These are phyloP conservation scores for Aphelenchoides besseyi DNA, from an alignment of 1,140 invertebrate genomes.

Conservation along the genomic window DNA sequence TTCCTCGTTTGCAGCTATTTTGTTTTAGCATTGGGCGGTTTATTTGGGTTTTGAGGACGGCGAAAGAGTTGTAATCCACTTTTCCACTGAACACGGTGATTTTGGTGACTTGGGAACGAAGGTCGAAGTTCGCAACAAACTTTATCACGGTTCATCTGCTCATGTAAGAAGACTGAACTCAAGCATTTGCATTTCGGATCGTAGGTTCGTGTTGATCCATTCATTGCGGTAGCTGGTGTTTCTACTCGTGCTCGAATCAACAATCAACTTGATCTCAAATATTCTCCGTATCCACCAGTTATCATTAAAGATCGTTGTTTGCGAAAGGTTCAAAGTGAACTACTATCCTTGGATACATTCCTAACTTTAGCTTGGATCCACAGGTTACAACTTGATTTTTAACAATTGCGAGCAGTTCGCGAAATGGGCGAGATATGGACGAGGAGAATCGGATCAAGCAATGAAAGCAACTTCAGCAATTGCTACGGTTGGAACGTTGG, in stretches of 20 bases:
- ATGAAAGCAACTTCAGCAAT: neutral
- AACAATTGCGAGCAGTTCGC: conserved; percentile 30
- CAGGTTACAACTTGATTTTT: conserved; percentile 26
- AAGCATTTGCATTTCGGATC: conserved; percentile 12
- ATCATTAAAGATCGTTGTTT: neutral
- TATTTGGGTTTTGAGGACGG: conserved; percentile 37
- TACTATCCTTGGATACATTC: neutral
- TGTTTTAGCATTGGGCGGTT: conserved; percentile 38
- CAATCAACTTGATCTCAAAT: conserved; percentile 21
- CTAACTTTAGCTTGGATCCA: neutral
- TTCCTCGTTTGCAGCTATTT: conserved; percentile 18
- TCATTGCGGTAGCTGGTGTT: conserved; percentile 25
- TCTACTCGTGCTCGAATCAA: conserved; percentile 29
- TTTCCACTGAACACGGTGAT: conserved; percentile 40
- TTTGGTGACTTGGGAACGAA: conserved; percentile 30
- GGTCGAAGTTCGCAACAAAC: conserved; percentile 16
- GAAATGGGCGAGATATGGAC: conserved; percentile 21
- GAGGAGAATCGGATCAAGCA: conserved; percentile 15
- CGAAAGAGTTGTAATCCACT: conserved; percentile 22
- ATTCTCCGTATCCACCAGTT: conserved; percentile 29
- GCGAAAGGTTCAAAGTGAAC: neutral
- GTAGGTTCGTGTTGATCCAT: conserved; percentile 30
- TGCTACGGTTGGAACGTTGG: neutral
- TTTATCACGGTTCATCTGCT: conserved; percentile 8
- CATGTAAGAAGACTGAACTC: conserved; percentile 18